Evolutionary conservation across 2,797 vertebrate species (phyloP).

Genomic region (Discoglossus pictus): DNA sequence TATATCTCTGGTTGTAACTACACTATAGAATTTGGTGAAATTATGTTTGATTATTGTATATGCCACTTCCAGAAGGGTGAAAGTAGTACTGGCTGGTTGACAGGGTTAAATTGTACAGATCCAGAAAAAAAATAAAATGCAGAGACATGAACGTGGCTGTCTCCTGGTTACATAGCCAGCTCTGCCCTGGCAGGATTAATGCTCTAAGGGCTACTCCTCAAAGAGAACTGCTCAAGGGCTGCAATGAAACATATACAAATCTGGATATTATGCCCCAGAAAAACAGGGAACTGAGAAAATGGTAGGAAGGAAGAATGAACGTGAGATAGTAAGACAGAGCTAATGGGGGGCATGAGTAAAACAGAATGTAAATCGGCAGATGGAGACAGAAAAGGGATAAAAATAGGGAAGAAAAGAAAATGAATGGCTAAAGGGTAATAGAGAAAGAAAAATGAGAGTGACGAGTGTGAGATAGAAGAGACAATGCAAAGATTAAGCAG

Average conservation of each 20-base stretch:
- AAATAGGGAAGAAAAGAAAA: neutral
- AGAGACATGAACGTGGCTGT: constrained; percentile 32
- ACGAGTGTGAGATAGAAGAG: neutral
- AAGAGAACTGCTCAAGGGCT: constrained; percentile 23
- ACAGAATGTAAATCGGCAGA: neutral
- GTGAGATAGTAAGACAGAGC: neutral
- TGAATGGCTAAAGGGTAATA: neutral
- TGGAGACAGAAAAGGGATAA: neutral
- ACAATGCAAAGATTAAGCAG: too few species aligned
- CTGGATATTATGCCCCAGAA: constrained; percentile 12
- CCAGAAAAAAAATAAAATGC: constrained; percentile 45
- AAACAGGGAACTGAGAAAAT: neutral
- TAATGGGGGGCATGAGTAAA: neutral
- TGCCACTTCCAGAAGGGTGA: neutral
- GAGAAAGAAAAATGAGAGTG: neutral
- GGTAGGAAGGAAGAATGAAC: neutral
- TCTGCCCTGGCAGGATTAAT: constrained; percentile 43
- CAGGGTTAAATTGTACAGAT: constrained; percentile 34
- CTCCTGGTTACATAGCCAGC: constrained; percentile 25
- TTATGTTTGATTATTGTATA: too few species aligned
- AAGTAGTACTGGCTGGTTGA: neutral
- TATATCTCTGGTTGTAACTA: too few species aligned
- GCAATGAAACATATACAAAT: constrained; percentile 17
- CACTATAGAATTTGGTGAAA: too few species aligned
- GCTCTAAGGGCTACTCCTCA: constrained; percentile 10